Evolutionary conservation across 2,888 invertebrate genomes (phyloP).

Genomic region (Lasiommata megera): DNA sequence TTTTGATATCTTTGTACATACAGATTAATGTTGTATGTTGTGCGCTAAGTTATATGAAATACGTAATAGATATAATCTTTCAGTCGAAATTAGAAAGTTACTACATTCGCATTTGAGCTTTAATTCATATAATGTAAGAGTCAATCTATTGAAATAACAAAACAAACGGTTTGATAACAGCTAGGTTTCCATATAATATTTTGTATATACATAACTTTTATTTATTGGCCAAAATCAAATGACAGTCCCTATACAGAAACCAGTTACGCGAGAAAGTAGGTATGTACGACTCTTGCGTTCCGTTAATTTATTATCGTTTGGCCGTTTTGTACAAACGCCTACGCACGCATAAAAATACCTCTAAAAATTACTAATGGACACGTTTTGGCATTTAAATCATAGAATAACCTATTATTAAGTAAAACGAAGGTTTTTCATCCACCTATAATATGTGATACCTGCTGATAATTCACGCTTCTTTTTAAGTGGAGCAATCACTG

Average conservation of each 20-base stretch:
- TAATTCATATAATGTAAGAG: too few relatives aligned
- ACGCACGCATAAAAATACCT: conserved; percentile 21
- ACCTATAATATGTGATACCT: neutral
- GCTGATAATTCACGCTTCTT: too few relatives aligned
- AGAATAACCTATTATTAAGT: neutral
- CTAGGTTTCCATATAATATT: too few relatives aligned
- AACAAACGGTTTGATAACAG: too few relatives aligned
- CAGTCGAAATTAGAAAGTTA: too few relatives aligned
- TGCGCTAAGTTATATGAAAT: too few relatives aligned
- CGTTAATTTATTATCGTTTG: conserved; percentile 14
- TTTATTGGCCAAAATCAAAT: conserved; percentile 10
- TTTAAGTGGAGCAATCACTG: too few relatives aligned
- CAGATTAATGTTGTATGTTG: too few relatives aligned
- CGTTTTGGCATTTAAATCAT: neutral
- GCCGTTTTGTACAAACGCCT: conserved; percentile 17
- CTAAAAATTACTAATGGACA: conserved; percentile 13
- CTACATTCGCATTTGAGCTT: too few relatives aligned
- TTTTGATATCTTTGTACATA: too few relatives aligned
- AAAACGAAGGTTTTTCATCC: neutral
- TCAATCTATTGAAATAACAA: too few relatives aligned
- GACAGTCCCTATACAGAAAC: conserved; percentile 8
- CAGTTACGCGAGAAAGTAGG: conserved; percentile 16
- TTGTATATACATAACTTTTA: neutral
- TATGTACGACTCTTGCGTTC: conserved; percentile 5
- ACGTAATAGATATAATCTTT: too few relatives aligned